Conservation (phyloP, 2,113 vertebrate species). For the Chaenocephalus aceratus region DNA sequence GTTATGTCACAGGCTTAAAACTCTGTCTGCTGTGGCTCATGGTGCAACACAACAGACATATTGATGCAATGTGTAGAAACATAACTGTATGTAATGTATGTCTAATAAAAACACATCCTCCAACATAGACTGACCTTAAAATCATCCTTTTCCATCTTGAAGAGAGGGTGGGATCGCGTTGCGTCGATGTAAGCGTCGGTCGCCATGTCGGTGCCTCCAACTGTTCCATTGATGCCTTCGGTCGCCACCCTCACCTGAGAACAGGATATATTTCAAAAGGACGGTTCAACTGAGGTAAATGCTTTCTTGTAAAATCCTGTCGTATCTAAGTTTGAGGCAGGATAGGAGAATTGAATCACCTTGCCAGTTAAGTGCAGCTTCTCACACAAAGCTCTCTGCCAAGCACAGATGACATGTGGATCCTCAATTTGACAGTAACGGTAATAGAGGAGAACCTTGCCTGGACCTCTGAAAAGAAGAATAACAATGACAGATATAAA, state of each 20-base stretch:
- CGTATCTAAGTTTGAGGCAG: background rate
- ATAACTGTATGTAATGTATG: too few species aligned
- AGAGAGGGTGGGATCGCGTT: constrained; percentile 90
- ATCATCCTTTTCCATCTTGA: constrained; percentile 88
- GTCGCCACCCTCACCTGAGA: constrained; percentile 90
- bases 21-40: background rate
- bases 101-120: too few species aligned
- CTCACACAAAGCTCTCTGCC: constrained; percentile 92
- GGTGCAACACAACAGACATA: background rate
- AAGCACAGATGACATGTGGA: constrained; percentile 87
- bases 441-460: constrained; percentile 94
- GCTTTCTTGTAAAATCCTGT: background rate
- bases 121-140: constrained; percentile 90
- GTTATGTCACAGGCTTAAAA: background rate
- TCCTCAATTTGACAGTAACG: constrained; percentile 89
- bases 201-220: constrained; percentile 90
- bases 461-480: constrained; percentile 78
- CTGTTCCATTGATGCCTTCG: constrained; percentile 96
- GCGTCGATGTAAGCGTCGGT: constrained; percentile 88
- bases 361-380: constrained; percentile 93
- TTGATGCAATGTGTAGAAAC: background rate
- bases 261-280: background rate
- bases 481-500: background rate
- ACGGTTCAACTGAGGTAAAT: fast-evolving
- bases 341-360: constrained; percentile 74